Conservation (phyloP, 2,113 vertebrate species). For the Tupaia chinensis region DNA sequence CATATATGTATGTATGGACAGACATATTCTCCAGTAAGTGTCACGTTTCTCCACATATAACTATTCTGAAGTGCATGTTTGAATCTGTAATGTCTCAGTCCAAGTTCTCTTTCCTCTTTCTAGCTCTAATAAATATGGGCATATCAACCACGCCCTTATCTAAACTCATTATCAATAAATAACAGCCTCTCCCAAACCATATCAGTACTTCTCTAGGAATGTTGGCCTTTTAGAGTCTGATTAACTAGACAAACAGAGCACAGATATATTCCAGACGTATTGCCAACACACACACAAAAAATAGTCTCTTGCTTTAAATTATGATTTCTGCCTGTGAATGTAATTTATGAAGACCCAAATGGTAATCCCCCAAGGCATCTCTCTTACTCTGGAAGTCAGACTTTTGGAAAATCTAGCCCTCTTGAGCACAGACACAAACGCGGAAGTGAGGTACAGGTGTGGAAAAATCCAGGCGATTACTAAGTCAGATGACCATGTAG, state of each 20-base stretch:
- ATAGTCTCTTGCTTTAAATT: constrained; percentile 25
- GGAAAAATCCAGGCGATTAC: background rate
- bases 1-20: background rate
- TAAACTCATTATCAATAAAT: background rate
- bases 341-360: constrained; percentile 9
- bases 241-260: constrained; percentile 61
- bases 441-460: background rate
- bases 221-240: constrained; percentile 59
- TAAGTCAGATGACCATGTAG: background rate
- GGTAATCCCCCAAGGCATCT: background rate
- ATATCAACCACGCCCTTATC: background rate
- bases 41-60: background rate
- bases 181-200: background rate
- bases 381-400: background rate
- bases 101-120: constrained; percentile 26
- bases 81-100: background rate
- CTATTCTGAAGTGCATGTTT: background rate
- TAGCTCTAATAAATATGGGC: constrained; percentile 20
- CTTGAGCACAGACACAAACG: background rate
- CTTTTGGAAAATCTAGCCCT: background rate
- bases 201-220: constrained; percentile 29
- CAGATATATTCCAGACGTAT: background rate
- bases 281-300: background rate
- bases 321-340: background rate
- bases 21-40: background rate